A percentile compares a stretch with the other conserved stretches of the same genome.
Conservation (phyloP, 2,888 invertebrate species). For the Limnephilus rhombicus region DNA sequence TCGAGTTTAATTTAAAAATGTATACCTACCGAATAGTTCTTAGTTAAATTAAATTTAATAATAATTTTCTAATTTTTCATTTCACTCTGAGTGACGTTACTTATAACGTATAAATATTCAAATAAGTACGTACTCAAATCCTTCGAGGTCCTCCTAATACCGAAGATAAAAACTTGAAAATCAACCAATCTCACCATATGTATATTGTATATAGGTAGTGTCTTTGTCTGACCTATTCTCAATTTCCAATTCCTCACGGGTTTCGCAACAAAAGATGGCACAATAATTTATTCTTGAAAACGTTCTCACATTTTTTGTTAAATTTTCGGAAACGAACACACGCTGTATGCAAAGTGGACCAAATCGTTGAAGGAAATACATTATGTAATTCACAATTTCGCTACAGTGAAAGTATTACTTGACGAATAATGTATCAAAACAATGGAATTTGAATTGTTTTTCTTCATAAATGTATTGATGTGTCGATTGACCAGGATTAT, state of each 20-base stretch:
- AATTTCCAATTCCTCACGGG: not conserved
- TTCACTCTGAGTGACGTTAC: not conserved
- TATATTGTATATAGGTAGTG: no score
- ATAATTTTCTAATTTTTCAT: not conserved
- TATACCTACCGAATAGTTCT: no score
- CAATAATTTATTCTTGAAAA: conserved; percentile 25
- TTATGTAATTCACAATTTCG: conserved; percentile 21
- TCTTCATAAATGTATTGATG: conserved; percentile 6
- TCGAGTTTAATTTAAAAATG: no score
- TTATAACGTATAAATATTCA: not conserved
- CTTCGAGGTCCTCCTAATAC: no score
- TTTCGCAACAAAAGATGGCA: not conserved
- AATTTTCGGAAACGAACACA: not conserved
- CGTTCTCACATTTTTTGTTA: conserved; percentile 7
- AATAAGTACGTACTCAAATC: not conserved
- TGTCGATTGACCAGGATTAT: conserved; percentile 13
- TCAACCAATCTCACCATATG: not conserved
- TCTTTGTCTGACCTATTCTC: not conserved
- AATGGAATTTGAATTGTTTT: conserved; percentile 16
- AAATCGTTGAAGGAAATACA: not conserved
- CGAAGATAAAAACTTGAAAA: no score
- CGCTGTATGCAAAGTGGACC: not conserved
- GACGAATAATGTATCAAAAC: conserved; percentile 13
- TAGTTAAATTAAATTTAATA: no score
- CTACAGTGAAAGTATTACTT: conserved; percentile 43